Evolutionary conservation across 2,888 invertebrate species (phyloP).

Genomic region (Xylota segnis): DNA sequence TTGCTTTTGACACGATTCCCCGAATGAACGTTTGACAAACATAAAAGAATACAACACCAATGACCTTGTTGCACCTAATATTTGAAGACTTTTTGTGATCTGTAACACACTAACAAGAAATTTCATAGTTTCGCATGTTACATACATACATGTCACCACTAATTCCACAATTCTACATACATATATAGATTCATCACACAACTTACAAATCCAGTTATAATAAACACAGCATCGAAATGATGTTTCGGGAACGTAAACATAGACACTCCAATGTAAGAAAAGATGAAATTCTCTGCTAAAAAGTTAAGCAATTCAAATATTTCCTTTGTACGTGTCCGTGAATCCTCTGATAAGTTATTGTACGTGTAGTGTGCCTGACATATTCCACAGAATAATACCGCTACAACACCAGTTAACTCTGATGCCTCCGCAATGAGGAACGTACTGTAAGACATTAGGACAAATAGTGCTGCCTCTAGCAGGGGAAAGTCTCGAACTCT

Average conservation of each 20-base stretch:
- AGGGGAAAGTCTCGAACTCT: conserved; percentile 97
- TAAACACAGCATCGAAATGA: conserved; percentile 96
- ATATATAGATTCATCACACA: neutral
- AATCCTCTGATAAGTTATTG: conserved; percentile 96
- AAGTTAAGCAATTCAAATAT: conserved; percentile 97
- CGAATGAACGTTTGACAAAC: no score
- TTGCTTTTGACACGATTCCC: no score
- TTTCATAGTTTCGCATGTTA: no score
- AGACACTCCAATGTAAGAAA: conserved; percentile 99
- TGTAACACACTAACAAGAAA: no score
- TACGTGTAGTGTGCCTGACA: conserved; percentile 99
- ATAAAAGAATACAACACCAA: no score
- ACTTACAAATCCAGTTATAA: conserved; percentile 95
- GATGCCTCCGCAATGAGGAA: conserved; percentile 98
- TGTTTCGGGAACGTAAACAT: conserved; percentile 99
- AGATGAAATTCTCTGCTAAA: conserved; percentile 98
- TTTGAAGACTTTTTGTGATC: no score
- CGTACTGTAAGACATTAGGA: conserved; percentile 98
- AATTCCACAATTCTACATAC: no score
- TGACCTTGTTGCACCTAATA: no score
- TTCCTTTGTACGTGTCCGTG: conserved; percentile 94
- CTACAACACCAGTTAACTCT: conserved; percentile 98
- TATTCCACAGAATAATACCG: conserved; percentile 99
- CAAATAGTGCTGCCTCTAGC: conserved; percentile 97
- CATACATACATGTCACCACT: no score